These are phyloP conservation scores for Nestor notabilis DNA, from an alignment of 2,113 vertebrate genomes.

Conservation along the genomic window DNA sequence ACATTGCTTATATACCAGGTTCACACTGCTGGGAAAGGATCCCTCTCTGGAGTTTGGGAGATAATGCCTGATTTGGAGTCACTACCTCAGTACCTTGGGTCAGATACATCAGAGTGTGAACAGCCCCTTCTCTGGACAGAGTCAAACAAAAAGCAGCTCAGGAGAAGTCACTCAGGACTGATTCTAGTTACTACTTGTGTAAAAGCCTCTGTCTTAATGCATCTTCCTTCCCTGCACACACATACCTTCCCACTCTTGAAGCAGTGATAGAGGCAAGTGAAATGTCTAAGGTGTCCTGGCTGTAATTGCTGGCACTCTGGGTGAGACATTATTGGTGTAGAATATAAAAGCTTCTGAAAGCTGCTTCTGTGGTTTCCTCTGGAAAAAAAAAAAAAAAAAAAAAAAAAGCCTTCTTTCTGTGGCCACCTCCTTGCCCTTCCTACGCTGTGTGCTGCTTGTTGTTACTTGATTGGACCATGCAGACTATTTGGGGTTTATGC, in stretches of 20 bases:
- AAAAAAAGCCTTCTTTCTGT: background rate
- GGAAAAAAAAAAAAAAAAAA: constrained; percentile 23
- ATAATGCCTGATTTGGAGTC: background rate
- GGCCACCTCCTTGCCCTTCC: background rate
- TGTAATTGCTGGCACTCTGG: background rate
- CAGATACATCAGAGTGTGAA: background rate
- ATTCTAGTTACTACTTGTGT: background rate
- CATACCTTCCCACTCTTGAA: background rate
- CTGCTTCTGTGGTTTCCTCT: background rate
- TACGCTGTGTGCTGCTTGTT: fast-evolving
- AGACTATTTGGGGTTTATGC: background rate
- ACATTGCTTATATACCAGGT: background rate
- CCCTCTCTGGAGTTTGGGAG: background rate
- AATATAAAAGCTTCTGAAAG: background rate
- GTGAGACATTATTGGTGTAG: background rate
- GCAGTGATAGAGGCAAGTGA: background rate
- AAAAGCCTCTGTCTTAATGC: background rate
- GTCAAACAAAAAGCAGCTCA: background rate
- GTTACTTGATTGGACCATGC: background rate
- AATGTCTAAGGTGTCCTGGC: background rate
- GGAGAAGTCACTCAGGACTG: background rate
- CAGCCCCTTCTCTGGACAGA: background rate
- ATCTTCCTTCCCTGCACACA: background rate
- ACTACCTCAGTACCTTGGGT: background rate
- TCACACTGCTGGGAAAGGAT: background rate